Conservation (phyloP, 1,140 invertebrate species). For the Rhopalosiphum padi region DNA sequence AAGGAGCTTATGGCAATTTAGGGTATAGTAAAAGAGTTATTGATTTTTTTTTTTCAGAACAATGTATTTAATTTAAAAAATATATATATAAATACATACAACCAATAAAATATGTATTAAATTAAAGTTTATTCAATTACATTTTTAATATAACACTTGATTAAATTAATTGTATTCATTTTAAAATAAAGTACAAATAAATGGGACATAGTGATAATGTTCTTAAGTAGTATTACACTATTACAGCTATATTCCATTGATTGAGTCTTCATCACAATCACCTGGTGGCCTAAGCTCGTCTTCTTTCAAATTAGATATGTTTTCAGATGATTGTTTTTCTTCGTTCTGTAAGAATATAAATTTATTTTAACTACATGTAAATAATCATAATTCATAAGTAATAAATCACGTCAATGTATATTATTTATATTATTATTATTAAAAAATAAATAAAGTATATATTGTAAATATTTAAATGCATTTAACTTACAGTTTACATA, state of each 20-base stretch:
- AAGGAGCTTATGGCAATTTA: conserved; percentile 15
- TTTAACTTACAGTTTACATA: neutral
- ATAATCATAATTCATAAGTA: neutral
- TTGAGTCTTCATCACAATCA: conserved; percentile 45
- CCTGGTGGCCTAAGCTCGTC: conserved; percentile 52
- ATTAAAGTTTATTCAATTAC: neutral
- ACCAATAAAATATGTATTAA: neutral
- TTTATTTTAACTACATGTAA: neutral
- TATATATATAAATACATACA: conserved; percentile 4
- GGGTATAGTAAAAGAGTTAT: neutral
- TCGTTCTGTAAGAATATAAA: neutral
- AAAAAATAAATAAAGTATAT: no score
- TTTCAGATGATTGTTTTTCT: conserved; percentile 38
- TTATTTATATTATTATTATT: neutral
- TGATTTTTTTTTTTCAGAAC: conserved; percentile 35
- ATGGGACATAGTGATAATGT: neutral
- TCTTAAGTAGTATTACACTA: neutral
- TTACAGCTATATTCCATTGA: conserved; percentile 5
- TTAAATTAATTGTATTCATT: neutral
- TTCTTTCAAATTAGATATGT: conserved; percentile 29
- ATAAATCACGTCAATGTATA: neutral
- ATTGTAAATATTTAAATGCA: neutral
- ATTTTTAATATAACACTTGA: neutral
- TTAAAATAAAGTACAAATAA: neutral
- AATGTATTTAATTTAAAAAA: neutral